Percentiles rank a stretch among this genome's conserved stretches.
Conservation (phyloP, 1,140 invertebrate genomes). For the Aphelenchoides besseyi region DNA sequence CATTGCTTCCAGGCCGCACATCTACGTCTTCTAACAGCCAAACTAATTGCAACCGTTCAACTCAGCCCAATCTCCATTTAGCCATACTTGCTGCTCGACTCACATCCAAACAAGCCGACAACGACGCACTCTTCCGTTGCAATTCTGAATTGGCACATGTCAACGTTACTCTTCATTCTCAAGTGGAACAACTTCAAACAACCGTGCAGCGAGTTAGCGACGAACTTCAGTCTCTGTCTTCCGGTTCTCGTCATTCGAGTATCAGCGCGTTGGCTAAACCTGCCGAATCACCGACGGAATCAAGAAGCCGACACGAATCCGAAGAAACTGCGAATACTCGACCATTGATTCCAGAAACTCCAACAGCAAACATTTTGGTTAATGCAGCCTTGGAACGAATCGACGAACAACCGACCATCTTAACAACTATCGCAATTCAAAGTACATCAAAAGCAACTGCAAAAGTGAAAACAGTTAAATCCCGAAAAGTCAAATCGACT, state of each 20-base stretch:
- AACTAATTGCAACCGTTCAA: background rate
- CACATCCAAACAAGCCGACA: constrained; percentile 23
- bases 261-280: background rate
- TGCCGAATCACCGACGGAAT: background rate
- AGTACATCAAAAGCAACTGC: background rate
- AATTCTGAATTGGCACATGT: constrained; percentile 20
- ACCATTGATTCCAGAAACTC: background rate
- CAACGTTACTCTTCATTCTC: constrained; percentile 15
- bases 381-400: background rate
- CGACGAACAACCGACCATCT: background rate
- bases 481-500: background rate
- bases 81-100: constrained; percentile 24
- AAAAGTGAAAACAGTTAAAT: background rate
- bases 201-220: background rate
- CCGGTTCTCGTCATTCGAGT: background rate
- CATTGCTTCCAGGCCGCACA: background rate
- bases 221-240: constrained; percentile 2
- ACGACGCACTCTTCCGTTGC: constrained; percentile 19
- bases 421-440: background rate
- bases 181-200: constrained; percentile 22
- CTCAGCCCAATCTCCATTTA: constrained; percentile 11
- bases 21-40: constrained; percentile 8
- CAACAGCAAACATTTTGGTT: background rate
- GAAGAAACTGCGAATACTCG: background rate
- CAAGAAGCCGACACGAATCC: no score